Base-by-base conservation (phyloP, 2,113 vertebrate species). In the Actenoides lindsayi region DNA sequence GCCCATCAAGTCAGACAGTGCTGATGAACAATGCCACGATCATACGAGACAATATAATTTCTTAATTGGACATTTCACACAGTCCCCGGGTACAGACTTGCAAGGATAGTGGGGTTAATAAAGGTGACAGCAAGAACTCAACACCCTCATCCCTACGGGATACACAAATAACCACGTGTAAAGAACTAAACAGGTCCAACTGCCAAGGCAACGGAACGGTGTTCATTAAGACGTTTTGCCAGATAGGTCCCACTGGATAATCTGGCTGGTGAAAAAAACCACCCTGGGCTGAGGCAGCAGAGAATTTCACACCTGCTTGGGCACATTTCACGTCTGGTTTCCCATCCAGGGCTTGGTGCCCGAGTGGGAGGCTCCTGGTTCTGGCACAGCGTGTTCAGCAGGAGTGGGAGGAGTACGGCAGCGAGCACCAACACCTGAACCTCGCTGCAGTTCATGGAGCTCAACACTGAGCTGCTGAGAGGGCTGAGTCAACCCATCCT, bases 221-320 rank as follows among this genome's bases (percentile, higher is more conserved):
- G 73, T 10, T 60, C 50, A 68, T 41, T 11, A 71, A 16, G 11
- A 53, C 27, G 2, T 90, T 69, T 35, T 54, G 54, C 84, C 92
- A 73, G 78, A 74, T 0, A 39, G 51, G 48, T n/a, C 79, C 79
- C 20, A 4, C 71, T 13, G 79, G 68, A 15, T 31, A 27, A 37
- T 65, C 27, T 6, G 7, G 5, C 73, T 71, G 87, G 6, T 10
- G 42, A 67, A 48, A 51, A 79, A 68, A 30, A 1, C 59, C 67
- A 1, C 71, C 71, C 60, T 48, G 83, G 41, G 73, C 80, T 86
- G 67, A 31, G 53, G 68, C 1, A 57, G 67, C 39, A 80, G 76
- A 28, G 13, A 25, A 78, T 92, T 90, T 94, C 93, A 92, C 89
- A 90, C 83, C 90, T 94, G 79, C 65, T 14, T 71, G 89, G 86